Conservation (phyloP, 1,140 invertebrate genomes). For the Oppia nitens region DNA sequence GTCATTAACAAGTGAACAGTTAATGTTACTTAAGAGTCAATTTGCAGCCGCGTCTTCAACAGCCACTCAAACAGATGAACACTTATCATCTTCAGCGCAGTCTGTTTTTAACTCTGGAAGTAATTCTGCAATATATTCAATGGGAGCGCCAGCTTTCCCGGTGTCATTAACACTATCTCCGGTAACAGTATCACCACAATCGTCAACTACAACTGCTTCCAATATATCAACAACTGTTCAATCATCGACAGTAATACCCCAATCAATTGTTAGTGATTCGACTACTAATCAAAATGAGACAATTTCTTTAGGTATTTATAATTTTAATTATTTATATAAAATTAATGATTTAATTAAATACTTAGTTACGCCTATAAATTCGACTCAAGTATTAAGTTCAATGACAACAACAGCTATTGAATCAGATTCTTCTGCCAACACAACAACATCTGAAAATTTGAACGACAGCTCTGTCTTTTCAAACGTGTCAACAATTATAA, state of each 20-base stretch:
- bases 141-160: conserved; percentile 20
- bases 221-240: background rate
- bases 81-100: conserved; percentile 22
- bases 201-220: conserved; percentile 9
- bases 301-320: background rate
- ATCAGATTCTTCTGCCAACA: background rate
- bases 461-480: background rate
- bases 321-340: no score
- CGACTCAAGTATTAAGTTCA: background rate
- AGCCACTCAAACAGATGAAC: conserved; percentile 9
- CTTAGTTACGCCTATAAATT: background rate
- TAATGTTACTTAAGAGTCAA: conserved; percentile 21
- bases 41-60: conserved; percentile 20
- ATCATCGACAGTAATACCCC: background rate
- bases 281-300: background rate
- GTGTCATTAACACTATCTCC: conserved; percentile 19
- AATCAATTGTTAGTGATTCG: background rate
- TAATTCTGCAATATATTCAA: conserved; percentile 12
- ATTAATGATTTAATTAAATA: no score
- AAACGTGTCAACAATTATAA: background rate
- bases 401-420: background rate
- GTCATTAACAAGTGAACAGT: conserved; percentile 18
- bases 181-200: conserved; percentile 6
- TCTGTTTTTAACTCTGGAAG: conserved; percentile 17
- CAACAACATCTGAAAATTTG: background rate